Evolutionary conservation across 2,797 vertebrate species (phyloP), one percentile per base, ranked within the genome.

Genomic region (Pseudomugil tenellus): DNA sequence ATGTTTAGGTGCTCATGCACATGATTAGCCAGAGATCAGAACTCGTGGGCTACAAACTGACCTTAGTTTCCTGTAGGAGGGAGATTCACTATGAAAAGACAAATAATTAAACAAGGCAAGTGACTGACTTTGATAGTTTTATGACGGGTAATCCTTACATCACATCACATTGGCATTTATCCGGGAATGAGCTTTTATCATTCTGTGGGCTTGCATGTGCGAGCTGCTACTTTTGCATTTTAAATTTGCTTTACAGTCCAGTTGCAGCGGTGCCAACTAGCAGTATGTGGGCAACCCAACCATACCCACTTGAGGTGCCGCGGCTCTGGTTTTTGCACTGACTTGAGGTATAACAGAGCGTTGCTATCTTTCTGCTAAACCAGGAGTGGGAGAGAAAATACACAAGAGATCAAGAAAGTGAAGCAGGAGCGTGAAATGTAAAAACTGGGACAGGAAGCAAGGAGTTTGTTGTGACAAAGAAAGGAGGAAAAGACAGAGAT

Each of bases 251-350:
- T 39, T 69, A 49, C 55, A 67, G 31, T 35, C 1, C 46, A 57
- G 75, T 77, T 74, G 79, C 13, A 28, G 58, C 31, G 48, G 61
- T 74, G 86, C 80, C 79, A 84, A 58, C 41, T 72, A 72, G 69
- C 55, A 54, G 59, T 21, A 59, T 73, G 61, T 64, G 68, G 77
- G 61, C 76, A 63, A 57, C 37, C 39, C 69, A 79, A 73, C 58
- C 39, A 19, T 61, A 43, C 72, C 72, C 66, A 57, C 61, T 67
- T 66, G 49, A 23, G 34, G 41, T 57, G 41, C 54, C 11, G 5
- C 48, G 65, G 11, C 17, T 51, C 66, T 41, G 65, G 21, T 41
- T 63, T 78, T 72, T 46, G 59, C 52, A 35, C 66, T 34, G 65
- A 59, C 39, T 3, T 5, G 6, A 31, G 58, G 60, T 58, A 70